These are phyloP conservation scores for Acromyrmex heyeri DNA, from an alignment of 1,140 invertebrate species.

Conservation along the genomic window DNA sequence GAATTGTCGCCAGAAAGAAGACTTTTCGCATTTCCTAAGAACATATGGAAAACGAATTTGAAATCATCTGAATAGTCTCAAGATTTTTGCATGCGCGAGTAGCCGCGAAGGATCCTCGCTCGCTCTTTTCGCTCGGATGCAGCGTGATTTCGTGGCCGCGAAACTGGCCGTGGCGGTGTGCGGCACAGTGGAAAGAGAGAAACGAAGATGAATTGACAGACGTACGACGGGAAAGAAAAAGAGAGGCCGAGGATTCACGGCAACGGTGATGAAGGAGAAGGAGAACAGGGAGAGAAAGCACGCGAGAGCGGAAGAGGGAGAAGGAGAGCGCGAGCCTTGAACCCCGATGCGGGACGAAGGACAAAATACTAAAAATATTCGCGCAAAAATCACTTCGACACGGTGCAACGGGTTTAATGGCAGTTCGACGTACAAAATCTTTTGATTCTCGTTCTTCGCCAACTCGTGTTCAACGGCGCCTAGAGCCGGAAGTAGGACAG, in stretches of 20 bases:
- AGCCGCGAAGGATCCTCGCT: conserved; percentile 13
- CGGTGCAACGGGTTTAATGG: conserved; percentile 80
- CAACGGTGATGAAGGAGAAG: conserved; percentile 4
- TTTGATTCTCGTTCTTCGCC: conserved; percentile 26
- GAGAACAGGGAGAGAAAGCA: background rate
- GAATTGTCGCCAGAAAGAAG: background rate
- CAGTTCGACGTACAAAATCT: conserved; percentile 78
- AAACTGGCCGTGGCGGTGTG: conserved; percentile 49
- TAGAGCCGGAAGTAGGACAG: conserved; percentile 34
- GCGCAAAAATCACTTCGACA: conserved; percentile 80
- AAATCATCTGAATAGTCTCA: background rate
- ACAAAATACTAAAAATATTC: conserved; percentile 84
- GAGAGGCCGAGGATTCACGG: conserved; percentile 29
- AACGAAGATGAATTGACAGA: conserved; percentile 56
- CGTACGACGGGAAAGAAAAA: conserved; percentile 9
- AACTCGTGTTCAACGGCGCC: conserved; percentile 2
- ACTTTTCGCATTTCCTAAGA: background rate
- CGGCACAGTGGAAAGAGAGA: conserved; percentile 43
- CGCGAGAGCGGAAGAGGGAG: conserved; percentile 28
- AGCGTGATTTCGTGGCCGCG: conserved; percentile 41
- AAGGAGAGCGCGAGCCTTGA: conserved; percentile 77
- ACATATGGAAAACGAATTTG: background rate
- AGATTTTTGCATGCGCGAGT: conserved; percentile 24
- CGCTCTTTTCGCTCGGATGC: conserved; percentile 26
- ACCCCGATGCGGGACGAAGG: conserved; percentile 81